A percentile compares a stretch with the other conserved stretches of the same genome.
Conservation (phyloP, 1,140 invertebrate species). For the Rhizoglyphus robini region DNA sequence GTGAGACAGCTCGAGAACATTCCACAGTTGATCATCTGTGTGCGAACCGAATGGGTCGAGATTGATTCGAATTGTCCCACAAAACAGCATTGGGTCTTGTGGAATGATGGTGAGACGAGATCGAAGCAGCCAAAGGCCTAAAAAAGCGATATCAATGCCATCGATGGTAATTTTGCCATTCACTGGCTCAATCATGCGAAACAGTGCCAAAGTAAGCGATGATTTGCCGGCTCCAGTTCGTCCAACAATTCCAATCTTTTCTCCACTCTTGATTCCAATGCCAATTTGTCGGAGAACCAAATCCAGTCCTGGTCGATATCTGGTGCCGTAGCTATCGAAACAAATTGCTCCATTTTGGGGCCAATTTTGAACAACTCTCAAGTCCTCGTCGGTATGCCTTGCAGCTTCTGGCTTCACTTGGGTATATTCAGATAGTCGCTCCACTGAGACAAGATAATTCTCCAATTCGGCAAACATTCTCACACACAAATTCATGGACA, state of each 20-base stretch:
- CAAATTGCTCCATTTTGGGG: slow-evolving; percentile 53
- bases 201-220: too few relatives aligned
- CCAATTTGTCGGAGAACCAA: slow-evolving; percentile 32
- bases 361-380: slow-evolving; percentile 43
- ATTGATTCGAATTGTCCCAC: too few relatives aligned
- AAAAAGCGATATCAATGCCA: slow-evolving; percentile 34
- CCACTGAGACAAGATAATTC: slow-evolving; percentile 47
- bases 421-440: slow-evolving; percentile 46
- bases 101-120: too few relatives aligned
- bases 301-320: slow-evolving; percentile 32
- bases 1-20: too few relatives aligned
- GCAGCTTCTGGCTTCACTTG: slow-evolving; percentile 27
- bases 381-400: background rate
- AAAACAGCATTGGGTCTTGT: too few relatives aligned
- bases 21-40: too few relatives aligned
- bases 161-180: slow-evolving; percentile 39
- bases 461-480: slow-evolving; percentile 45
- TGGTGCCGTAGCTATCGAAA: slow-evolving; percentile 58
- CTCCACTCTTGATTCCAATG: slow-evolving; percentile 28
- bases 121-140: too few relatives aligned
- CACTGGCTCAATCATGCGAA: too few relatives aligned
- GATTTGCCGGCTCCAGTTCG: too few relatives aligned
- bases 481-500: slow-evolving; percentile 53
- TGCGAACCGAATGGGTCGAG: too few relatives aligned
- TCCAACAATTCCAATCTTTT: too few relatives aligned